phyloP scores from a whole-genome alignment of 2,797 vertebrate genomes.

The Allobates femoralis region DNA sequence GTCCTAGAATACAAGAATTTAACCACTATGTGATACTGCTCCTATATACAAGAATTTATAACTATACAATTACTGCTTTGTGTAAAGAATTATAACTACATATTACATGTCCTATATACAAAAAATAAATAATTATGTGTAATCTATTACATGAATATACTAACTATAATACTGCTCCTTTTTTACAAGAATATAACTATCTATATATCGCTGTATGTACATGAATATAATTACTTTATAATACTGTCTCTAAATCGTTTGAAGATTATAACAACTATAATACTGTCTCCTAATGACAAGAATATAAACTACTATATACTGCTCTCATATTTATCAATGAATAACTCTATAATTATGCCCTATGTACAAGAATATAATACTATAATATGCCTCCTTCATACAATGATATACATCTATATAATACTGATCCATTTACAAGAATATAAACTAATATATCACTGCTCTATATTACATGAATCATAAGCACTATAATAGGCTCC shows the following conservation, averaged over 20 bases:
- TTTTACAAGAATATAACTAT: not conserved
- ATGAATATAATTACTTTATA: not conserved
- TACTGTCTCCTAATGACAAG: not conserved
- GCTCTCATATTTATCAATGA: not conserved
- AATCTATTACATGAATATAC: no score
- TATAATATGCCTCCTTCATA: no score
- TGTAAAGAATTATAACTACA: not conserved
- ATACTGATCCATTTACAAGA: no score
- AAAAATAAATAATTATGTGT: no score
- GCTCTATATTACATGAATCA: no score
- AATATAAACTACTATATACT: slow-evolving; percentile 10
- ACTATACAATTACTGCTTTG: not conserved
- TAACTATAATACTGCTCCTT: not conserved
- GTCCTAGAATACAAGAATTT: no score
- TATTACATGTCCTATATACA: no score
- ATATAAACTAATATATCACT: no score
- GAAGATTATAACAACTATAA: slow-evolving; percentile 19
- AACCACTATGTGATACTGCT: slow-evolving; percentile 9
- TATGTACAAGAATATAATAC: no score
- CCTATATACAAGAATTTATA: not conserved
- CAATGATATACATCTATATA: no score
- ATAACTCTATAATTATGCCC: not conserved
- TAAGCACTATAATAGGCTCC: no score
- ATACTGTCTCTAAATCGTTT: not conserved
- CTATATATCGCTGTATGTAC: not conserved